Evolutionary conservation across 2,888 invertebrate species (phyloP), one percentile per base, ranked within the genome.

Genomic region (Lochmaea capreae): DNA sequence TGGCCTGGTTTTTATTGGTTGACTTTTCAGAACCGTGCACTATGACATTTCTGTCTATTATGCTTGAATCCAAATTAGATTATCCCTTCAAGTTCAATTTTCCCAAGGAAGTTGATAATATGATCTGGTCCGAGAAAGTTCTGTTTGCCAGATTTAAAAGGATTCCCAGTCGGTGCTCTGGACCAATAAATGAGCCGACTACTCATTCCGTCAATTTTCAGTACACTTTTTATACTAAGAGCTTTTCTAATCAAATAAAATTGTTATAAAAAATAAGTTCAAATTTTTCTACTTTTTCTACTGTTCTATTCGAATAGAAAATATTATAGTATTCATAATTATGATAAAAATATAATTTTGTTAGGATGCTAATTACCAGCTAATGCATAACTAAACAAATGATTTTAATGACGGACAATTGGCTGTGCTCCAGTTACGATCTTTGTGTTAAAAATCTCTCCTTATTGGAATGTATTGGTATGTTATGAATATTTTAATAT

Each of bases 381-480:
- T 33, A 39, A 61, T 61, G 61, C 61, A 61, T 33, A 61, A 61
- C 33, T 14, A 16, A 61, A 33, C n/a, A 39, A 39, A 61, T 39
- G 11, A 61, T 61, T 61, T 61, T 61, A 39, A 61, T 39, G 39
- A 14, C 33, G 61, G 16, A 61, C 61, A 61, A 61, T 61, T 61
- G 61, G 61, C 8, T 39, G 33, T 8, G 61, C 61, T 61, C 61
- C 39, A 61, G 18, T 39, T 61, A 16, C 33, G 8, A 33, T 14
- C 3, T 10, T n/a, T n/a, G 8, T 39, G 12, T 58, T 58, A 14
- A 58, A 49, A 49, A 39, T 39, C 49, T 18, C 54, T 61, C 33
- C 61, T 61, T 61, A 61, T 39, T 61, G 61, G 61, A 61, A 39
- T 61, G 61, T 61, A 61, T 61, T 61, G 61, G 33, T 61, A 14